Conservation (phyloP, 2,113 vertebrate genomes). For the Phoenicopterus ruber region DNA sequence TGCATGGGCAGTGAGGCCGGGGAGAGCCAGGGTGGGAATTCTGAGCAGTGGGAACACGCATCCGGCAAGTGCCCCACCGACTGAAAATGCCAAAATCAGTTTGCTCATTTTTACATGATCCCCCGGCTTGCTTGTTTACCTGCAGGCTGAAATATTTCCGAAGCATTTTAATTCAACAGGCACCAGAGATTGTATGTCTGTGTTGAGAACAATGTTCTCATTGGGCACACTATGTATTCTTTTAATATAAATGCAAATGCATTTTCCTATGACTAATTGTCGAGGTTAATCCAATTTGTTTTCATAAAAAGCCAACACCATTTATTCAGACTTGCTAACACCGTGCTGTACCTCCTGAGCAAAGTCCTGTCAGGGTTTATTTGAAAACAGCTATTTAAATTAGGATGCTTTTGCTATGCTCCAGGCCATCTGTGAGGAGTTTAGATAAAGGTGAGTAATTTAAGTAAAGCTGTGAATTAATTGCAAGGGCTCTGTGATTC, state of each 20-base stretch:
- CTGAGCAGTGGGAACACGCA: not conserved
- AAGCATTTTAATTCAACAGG: not conserved
- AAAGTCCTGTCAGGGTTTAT: not conserved
- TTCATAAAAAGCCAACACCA: constrained; percentile 16
- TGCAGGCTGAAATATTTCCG: not conserved
- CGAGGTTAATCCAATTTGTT: constrained; percentile 60
- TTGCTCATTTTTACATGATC: not conserved
- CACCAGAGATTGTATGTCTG: not conserved
- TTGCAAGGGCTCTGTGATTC: not conserved
- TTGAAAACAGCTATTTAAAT: constrained; percentile 23
- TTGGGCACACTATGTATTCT: not conserved
- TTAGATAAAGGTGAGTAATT: constrained; percentile 15
- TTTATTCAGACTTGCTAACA: not conserved
- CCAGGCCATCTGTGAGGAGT: not conserved
- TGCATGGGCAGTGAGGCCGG: not conserved
- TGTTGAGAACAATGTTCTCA: not conserved
- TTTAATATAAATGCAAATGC: constrained; percentile 58
- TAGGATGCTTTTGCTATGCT: not conserved
- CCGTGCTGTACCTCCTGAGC: not conserved
- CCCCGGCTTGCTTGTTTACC: not conserved
- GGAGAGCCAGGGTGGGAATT: not conserved
- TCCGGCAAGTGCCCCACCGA: not conserved
- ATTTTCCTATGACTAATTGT: constrained; percentile 45
- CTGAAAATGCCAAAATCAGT: not conserved
- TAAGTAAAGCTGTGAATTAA: constrained; percentile 27